Conservation (phyloP, 2,888 invertebrate species). For the Tenthredo notha region DNA sequence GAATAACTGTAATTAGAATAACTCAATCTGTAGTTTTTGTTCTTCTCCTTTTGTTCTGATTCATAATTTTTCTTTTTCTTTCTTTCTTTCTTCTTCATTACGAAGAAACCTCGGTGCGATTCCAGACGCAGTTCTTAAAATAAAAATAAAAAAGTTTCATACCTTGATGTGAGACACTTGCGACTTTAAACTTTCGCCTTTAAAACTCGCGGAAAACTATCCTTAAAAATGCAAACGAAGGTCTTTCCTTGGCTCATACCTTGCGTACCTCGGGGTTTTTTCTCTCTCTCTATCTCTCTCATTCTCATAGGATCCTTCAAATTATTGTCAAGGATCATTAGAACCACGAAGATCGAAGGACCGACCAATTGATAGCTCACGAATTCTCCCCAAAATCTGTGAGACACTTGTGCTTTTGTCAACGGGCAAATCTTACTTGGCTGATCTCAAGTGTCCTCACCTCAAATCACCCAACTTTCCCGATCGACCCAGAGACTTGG, state of each 20-base stretch:
- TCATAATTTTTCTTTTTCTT: not conserved
- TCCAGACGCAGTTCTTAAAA: not conserved
- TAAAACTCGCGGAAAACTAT: conserved; percentile 7
- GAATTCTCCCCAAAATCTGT: conserved; percentile 32
- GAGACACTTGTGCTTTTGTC: conserved; percentile 37
- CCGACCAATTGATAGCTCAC: conserved; percentile 42
- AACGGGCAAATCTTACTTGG: conserved; percentile 33
- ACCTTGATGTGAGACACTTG: not conserved
- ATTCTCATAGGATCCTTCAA: not conserved
- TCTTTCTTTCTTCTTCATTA: not conserved
- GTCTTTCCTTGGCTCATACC: not conserved
- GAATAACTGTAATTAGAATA: conserved; percentile 7
- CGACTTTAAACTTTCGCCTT: not conserved
- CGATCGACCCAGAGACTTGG: not conserved
- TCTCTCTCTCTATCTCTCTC: not conserved
- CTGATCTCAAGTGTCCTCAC: conserved; percentile 25
- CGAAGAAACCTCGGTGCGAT: not conserved
- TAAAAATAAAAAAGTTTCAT: not conserved
- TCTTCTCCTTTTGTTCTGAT: not conserved
- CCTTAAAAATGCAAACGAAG: conserved; percentile 22
- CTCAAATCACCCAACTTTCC: conserved; percentile 16
- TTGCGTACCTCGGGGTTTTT: not conserved
- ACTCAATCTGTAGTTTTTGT: not conserved
- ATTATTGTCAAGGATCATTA: conserved; percentile 44
- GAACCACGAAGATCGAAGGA: conserved; percentile 32